Evolutionary conservation across 2,888 invertebrate genomes (phyloP), one percentile per base, ranked within the genome.

Genomic region (Patella depressa): DNA sequence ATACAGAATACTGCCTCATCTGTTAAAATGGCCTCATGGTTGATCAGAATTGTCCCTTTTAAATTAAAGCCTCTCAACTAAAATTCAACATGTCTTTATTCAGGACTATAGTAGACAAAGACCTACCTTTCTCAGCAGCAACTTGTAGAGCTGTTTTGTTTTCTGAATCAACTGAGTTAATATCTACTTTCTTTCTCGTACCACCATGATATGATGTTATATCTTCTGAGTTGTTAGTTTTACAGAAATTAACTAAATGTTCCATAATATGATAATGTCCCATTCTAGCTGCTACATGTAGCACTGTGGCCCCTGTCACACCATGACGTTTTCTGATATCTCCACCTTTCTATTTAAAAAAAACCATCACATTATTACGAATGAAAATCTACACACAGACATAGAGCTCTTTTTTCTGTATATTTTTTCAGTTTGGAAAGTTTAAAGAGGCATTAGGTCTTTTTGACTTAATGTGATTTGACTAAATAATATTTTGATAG

Each of bases 81-180:
- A 45, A 45, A 45, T 9, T 45, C 45, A 9, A 45, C 45, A 45
- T 45, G 34, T 5, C 4, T 45, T 45, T 45, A 45, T 45, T 45
- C 34, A 45, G 34, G 45, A 45, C 45, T 45, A 45, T 45, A 9
- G 9, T 9, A 9, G 7, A 65, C 14, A 19, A 65, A 17, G 12
- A 72, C 69, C 24, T 76, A 89, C 90, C 90, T 85, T 86, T 89
- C 55, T 90, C 89, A 14, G 89, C 88, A 4, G 90, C 89, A 71
- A 88, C 65, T 76, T 90, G 88, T 24, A 90, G 83, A 15, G 89
- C 85, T 4, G 90, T 89, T 81, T 85, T 86, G 54, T 83, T 84
- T 53, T 87, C 85, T 70, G 78, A 78, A 78, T 89, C 88, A 15
- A 87, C 71, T 15, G 85, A 85, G 82, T 90, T 89, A 55, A 90